Conservation (phyloP, 2,113 vertebrate genomes). For the Cebus imitator region DNA sequence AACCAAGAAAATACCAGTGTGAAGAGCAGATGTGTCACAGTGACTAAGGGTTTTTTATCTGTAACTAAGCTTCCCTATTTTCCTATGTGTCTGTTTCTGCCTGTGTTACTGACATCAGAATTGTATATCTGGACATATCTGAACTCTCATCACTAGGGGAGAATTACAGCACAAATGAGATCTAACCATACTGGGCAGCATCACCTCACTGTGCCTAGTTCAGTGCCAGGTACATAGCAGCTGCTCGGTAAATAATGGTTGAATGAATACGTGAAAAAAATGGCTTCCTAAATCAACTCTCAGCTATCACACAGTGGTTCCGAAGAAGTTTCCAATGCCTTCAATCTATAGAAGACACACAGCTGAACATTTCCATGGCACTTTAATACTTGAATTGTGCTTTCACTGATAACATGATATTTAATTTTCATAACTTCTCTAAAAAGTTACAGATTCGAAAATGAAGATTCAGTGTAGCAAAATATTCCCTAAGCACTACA, state of each 20-base stretch:
- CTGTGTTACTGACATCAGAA: background rate
- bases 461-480: background rate
- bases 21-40: conserved; percentile 33
- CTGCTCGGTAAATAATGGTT: background rate
- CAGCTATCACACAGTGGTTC: background rate
- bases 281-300: background rate
- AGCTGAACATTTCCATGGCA: background rate
- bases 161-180: background rate
- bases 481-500: background rate
- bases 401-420: background rate
- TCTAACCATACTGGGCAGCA: background rate
- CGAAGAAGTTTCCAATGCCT: background rate
- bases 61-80: conserved; percentile 29
- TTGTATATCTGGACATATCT: background rate
- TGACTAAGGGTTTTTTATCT: conserved; percentile 32
- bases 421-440: conserved; percentile 22
- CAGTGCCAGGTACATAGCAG: background rate
- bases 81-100: background rate
- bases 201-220: background rate
- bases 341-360: background rate
- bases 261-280: background rate
- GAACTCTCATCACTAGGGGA: background rate
- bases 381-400: background rate
- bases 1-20: conserved; percentile 20
- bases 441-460: background rate